A percentile compares a stretch with the other conserved stretches of the same genome.
phyloP scores from a whole-genome alignment of 1,140 invertebrate genomes.

The Palaemon carinicauda region DNA sequence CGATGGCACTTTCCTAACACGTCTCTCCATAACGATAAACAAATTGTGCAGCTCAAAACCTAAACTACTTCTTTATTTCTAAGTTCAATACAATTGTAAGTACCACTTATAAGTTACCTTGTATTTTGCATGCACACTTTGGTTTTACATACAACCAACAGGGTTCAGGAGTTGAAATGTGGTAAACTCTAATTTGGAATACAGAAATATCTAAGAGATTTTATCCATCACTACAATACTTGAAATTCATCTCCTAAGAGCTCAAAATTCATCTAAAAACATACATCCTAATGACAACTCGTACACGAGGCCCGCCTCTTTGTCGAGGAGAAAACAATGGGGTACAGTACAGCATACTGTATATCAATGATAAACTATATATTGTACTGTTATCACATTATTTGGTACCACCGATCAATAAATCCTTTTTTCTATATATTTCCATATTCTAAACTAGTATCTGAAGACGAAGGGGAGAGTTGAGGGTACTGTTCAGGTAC shows the following conservation, averaged over 20 bases:
- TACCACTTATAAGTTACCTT: not conserved
- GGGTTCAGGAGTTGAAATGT: slow-evolving; percentile 25
- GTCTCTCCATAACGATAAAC: not conserved
- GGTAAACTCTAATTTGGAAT: not conserved
- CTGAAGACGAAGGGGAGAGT: slow-evolving; percentile 55
- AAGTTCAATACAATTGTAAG: not conserved
- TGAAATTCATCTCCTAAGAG: not conserved
- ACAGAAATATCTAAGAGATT: not conserved
- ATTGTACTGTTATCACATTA: not conserved
- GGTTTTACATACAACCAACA: not conserved
- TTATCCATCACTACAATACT: not conserved
- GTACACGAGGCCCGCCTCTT: too few relatives aligned
- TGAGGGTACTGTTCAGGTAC: slow-evolving; percentile 50
- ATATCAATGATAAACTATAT: not conserved
- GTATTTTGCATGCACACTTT: not conserved
- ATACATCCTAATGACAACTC: too few relatives aligned
- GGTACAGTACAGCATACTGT: too few relatives aligned
- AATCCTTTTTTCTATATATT: slow-evolving; percentile 48
- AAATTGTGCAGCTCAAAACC: not conserved
- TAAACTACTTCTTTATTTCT: not conserved
- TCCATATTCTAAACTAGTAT: slow-evolving; percentile 58
- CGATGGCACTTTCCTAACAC: not conserved
- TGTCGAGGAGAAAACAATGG: not conserved
- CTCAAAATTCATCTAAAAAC: too few relatives aligned
- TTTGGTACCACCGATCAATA: not conserved